phyloP scores from a whole-genome alignment of 2,797 vertebrate species.

The Macroramphosus scolopax region DNA sequence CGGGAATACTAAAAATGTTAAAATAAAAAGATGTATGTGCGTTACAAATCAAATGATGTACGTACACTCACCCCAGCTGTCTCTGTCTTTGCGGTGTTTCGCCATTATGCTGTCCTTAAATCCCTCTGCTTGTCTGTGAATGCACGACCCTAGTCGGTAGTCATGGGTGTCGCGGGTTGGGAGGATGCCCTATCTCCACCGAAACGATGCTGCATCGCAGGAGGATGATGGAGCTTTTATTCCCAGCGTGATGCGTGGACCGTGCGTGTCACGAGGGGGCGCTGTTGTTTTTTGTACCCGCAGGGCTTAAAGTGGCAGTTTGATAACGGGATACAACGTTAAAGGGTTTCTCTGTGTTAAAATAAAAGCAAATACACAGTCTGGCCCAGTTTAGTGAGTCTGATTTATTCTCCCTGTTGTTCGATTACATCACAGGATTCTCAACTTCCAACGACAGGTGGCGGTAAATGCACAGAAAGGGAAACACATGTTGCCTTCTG shows the following conservation, averaged over 20 bases:
- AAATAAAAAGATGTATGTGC: conserved; percentile 1
- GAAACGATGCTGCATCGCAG: conserved; percentile 64
- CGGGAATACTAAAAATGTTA: conserved; percentile 1
- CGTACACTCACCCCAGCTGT: conserved; percentile 86
- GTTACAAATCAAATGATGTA: conserved; percentile 46
- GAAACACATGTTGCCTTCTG: background rate
- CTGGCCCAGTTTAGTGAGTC: background rate
- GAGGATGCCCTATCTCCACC: conserved; percentile 61
- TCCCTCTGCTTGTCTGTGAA: conserved; percentile 40
- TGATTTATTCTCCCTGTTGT: no score
- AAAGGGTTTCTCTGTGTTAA: no score
- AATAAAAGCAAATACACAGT: background rate
- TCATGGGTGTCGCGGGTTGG: conserved; percentile 66
- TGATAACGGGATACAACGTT: no score
- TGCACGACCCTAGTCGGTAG: conserved; percentile 51
- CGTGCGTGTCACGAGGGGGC: conserved; percentile 37
- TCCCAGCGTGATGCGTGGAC: conserved; percentile 16
- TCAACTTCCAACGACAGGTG: conserved; percentile 17
- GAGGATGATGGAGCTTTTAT: conserved; percentile 74
- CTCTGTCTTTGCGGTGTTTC: conserved; percentile 82
- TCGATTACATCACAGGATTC: rapidly evolving
- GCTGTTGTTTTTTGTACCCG: conserved; percentile 40
- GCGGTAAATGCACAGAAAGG: conserved; percentile 16
- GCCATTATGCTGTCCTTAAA: conserved; percentile 68
- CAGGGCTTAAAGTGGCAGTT: no score